Percentiles rank a stretch among this genome's conserved stretches.
These are phyloP conservation scores for Pterostichus madidus DNA, from an alignment of 2,888 invertebrate genomes.

Conservation along the genomic window DNA sequence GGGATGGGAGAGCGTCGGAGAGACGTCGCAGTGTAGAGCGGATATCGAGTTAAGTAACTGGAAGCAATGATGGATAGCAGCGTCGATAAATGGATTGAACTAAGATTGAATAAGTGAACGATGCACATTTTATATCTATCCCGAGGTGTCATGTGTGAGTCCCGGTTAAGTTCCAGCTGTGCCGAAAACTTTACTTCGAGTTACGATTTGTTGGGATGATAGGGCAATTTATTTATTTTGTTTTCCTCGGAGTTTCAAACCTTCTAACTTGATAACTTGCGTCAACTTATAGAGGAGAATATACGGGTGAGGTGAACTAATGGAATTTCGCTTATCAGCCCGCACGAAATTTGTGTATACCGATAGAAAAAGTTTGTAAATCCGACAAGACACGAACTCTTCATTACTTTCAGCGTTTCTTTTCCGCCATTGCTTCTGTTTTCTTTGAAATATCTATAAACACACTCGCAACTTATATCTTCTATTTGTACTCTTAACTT, in stretches of 20 bases:
- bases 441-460: background rate
- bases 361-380: slow-evolving; percentile 44
- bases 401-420: slow-evolving; percentile 36
- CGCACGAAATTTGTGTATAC: slow-evolving; percentile 32
- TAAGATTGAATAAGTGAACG: slow-evolving; percentile 67
- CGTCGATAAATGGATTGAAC: slow-evolving; percentile 66
- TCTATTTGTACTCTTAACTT: slow-evolving; percentile 14
- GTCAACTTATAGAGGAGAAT: slow-evolving; percentile 54
- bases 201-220: slow-evolving; percentile 60
- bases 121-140: slow-evolving; percentile 66
- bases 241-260: slow-evolving; percentile 49
- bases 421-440: background rate
- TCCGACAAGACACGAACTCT: slow-evolving; percentile 48
- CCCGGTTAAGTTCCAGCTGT: slow-evolving; percentile 38
- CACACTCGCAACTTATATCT: slow-evolving; percentile 21
- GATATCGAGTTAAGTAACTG: slow-evolving; percentile 67
- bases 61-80: slow-evolving; percentile 66
- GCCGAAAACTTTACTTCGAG: slow-evolving; percentile 54
- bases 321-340: slow-evolving; percentile 49
- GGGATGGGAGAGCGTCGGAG: background rate
- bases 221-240: slow-evolving; percentile 60
- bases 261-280: slow-evolving; percentile 57
- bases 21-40: slow-evolving; percentile 13
- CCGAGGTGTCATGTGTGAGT: slow-evolving; percentile 61
- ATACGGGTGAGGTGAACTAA: slow-evolving; percentile 47